phyloP scores from a whole-genome alignment of 2,797 vertebrate species.

The Leptatherina wallacei region DNA sequence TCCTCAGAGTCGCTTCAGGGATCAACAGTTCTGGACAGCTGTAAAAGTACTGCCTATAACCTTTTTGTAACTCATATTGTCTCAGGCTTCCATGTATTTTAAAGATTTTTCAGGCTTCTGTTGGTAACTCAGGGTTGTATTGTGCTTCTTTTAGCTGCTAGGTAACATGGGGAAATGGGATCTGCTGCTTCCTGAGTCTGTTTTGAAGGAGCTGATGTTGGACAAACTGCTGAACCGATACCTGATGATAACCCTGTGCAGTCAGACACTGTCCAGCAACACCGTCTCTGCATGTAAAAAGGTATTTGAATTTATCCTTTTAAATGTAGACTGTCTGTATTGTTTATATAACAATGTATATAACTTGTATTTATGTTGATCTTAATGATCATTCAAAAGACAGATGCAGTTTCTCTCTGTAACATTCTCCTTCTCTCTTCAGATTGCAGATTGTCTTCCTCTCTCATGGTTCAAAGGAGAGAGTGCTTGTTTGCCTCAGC shows the following conservation, averaged over 20 bases:
- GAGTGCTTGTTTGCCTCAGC: constrained; percentile 80
- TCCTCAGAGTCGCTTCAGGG: constrained; percentile 86
- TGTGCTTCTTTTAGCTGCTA: constrained; percentile 82
- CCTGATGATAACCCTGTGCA: constrained; percentile 87
- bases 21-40: constrained; percentile 89
- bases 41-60: constrained; percentile 84
- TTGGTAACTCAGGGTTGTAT: constrained; percentile 22
- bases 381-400: background rate
- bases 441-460: constrained; percentile 89
- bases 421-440: background rate
- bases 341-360: background rate
- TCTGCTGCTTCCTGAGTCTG: constrained; percentile 84
- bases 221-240: constrained; percentile 92
- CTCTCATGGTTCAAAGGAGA: constrained; percentile 86
- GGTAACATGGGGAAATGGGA: constrained; percentile 89
- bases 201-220: constrained; percentile 87
- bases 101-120: background rate
- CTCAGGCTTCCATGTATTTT: background rate
- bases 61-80: background rate
- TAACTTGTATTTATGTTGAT: background rate
- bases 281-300: constrained; percentile 81
- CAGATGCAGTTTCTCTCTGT: background rate
- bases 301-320: constrained; percentile 72
- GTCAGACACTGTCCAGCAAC: constrained; percentile 67
- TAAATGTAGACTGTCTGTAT: background rate